phyloP scores from a whole-genome alignment of 2,113 vertebrate genomes.

The Petaurus breviceps region DNA sequence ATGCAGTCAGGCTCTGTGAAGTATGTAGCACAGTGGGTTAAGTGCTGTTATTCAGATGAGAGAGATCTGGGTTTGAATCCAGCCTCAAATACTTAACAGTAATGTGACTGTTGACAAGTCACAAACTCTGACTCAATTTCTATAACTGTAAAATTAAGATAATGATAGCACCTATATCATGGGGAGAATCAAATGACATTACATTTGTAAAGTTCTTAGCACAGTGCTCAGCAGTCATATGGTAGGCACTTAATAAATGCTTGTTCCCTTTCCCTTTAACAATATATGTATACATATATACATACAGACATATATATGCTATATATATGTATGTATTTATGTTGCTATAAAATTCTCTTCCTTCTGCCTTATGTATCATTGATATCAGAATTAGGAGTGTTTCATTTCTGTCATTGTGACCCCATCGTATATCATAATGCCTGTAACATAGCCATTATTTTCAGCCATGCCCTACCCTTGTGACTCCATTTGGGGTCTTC shows the following conservation, averaged over 20 bases:
- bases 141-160: background rate
- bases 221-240: too few relatives aligned
- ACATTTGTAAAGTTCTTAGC: background rate
- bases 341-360: background rate
- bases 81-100: background rate
- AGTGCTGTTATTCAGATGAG: background rate
- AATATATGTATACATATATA: background rate
- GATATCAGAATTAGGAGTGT: background rate
- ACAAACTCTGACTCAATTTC: background rate
- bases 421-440: background rate
- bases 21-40: background rate
- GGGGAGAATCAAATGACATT: background rate
- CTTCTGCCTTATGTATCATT: background rate
- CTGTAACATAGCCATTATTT: too few relatives aligned
- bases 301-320: too few relatives aligned
- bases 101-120: background rate
- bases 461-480: too few relatives aligned
- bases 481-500: background rate
- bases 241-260: background rate
- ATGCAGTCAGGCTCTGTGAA: background rate
- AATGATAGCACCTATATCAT: background rate
- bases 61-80: background rate
- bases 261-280: background rate
- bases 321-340: background rate
- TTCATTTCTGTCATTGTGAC: background rate